Conservation (phyloP, 1,140 invertebrate species). For the Formica exsecta region DNA sequence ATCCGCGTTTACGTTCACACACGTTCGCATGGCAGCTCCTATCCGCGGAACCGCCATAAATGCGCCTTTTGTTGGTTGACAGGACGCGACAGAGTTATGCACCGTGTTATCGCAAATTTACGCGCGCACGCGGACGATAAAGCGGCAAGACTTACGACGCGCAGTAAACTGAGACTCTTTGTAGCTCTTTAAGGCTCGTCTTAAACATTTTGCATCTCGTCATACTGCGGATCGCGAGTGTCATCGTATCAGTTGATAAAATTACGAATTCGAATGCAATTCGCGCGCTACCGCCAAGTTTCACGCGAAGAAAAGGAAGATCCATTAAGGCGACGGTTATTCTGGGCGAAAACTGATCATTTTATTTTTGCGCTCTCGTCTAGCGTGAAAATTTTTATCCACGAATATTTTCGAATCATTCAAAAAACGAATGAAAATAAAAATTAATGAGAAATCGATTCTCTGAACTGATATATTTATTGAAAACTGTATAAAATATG, state of each 20-base stretch:
- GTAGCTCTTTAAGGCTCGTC: constrained; percentile 7
- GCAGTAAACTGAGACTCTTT: constrained; percentile 49
- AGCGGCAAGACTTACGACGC: constrained; percentile 23
- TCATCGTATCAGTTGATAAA: constrained; percentile 43
- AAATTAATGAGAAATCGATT: too few species aligned
- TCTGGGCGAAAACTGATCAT: too few species aligned
- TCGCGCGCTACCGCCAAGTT: neutral
- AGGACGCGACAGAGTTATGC: constrained; percentile 49
- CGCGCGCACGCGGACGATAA: constrained; percentile 40
- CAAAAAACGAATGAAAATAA: too few species aligned
- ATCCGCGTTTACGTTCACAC: constrained; percentile 17
- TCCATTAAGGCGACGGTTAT: neutral
- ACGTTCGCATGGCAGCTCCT: neutral
- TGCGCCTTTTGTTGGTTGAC: constrained; percentile 63
- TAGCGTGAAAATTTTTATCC: too few species aligned
- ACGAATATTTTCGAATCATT: too few species aligned
- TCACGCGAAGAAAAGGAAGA: neutral
- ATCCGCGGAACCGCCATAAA: constrained; percentile 36
- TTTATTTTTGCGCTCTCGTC: too few species aligned
- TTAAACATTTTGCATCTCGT: neutral
- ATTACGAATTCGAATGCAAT: constrained; percentile 13
- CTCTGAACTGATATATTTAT: too few species aligned
- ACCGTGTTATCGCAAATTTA: constrained; percentile 48
- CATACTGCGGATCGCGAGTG: neutral
- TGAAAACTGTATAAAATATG: too few species aligned